A percentile compares a stretch with the other conserved stretches of the same genome.
Conservation (phyloP, 92 coral and sea anemone species). For the Umimayanthus kanabou region DNA sequence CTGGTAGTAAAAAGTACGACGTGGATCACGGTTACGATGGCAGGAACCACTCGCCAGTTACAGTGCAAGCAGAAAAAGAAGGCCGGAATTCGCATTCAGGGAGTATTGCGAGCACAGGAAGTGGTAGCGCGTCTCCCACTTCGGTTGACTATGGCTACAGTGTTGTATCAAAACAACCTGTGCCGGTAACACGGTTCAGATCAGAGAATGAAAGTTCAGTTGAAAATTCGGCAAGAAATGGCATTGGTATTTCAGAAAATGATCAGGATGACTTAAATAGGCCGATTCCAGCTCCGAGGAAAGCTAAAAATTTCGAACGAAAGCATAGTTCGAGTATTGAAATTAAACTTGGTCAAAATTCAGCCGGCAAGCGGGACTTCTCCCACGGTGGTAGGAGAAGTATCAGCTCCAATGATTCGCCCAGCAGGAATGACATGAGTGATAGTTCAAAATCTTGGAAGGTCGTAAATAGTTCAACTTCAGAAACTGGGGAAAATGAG, state of each 20-base stretch:
- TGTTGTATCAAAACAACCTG: slow-evolving; percentile 33
- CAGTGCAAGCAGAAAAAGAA: slow-evolving; percentile 51
- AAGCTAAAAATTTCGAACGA: slow-evolving; percentile 34
- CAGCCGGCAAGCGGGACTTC: slow-evolving; percentile 23
- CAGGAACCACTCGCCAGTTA: slow-evolving; percentile 46
- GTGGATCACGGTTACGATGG: slow-evolving; percentile 76
- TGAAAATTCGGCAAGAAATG: slow-evolving; percentile 39
- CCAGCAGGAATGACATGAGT: slow-evolving; percentile 20
- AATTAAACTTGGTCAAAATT: slow-evolving; percentile 67
- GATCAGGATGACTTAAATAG: slow-evolving; percentile 40
- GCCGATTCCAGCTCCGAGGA: slow-evolving; percentile 74
- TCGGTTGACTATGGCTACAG: slow-evolving; percentile 36
- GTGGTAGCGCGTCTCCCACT: slow-evolving; percentile 42
- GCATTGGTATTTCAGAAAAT: slow-evolving; percentile 31
- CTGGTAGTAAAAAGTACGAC: slow-evolving; percentile 78
- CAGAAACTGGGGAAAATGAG: slow-evolving; percentile 8
- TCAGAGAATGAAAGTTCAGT: slow-evolving; percentile 46
- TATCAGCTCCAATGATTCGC: slow-evolving; percentile 25
- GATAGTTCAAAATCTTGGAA: slow-evolving; percentile 16
- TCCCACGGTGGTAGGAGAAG: slow-evolving; percentile 24
- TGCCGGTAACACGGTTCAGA: slow-evolving; percentile 4
- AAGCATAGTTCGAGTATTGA: slow-evolving; percentile 83
- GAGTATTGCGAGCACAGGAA: slow-evolving; percentile 66
- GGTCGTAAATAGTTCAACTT: not conserved
- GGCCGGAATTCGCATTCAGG: slow-evolving; percentile 61